These are phyloP conservation scores for Diploptera punctata DNA, from an alignment of 2,888 invertebrate genomes.

Conservation along the genomic window DNA sequence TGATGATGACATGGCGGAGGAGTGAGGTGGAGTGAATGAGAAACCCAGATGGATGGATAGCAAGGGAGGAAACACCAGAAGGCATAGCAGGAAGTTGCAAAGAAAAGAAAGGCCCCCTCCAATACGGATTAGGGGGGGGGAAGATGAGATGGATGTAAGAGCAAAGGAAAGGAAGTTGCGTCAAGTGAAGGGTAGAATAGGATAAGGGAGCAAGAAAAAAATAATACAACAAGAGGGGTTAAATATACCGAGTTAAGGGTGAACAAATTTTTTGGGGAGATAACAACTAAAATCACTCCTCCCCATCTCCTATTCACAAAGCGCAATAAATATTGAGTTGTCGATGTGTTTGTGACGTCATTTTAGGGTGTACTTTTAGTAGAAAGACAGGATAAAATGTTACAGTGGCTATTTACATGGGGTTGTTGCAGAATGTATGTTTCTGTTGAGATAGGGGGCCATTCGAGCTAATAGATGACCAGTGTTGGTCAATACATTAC, in stretches of 20 bases:
- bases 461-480: no score
- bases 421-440: neutral
- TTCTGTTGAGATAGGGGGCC: neutral
- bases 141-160: neutral
- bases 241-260: slow-evolving; percentile 11
- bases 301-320: neutral
- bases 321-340: neutral
- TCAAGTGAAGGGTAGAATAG: no score
- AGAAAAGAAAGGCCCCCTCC: neutral
- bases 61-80: slow-evolving; percentile 6
- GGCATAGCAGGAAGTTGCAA: slow-evolving; percentile 11
- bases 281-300: slow-evolving; percentile 7
- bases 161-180: neutral
- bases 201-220: no score
- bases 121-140: neutral
- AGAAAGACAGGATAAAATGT: neutral
- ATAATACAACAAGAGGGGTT: neutral
- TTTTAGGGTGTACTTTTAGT: neutral
- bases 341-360: neutral
- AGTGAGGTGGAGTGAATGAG: neutral
- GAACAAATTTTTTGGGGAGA: neutral
- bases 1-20: slow-evolving; percentile 11
- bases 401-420: neutral
- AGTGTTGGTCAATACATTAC: no score
- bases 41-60: neutral